Conservation (phyloP, 2,888 invertebrate species). For the Microctonus aethiopoides region DNA sequence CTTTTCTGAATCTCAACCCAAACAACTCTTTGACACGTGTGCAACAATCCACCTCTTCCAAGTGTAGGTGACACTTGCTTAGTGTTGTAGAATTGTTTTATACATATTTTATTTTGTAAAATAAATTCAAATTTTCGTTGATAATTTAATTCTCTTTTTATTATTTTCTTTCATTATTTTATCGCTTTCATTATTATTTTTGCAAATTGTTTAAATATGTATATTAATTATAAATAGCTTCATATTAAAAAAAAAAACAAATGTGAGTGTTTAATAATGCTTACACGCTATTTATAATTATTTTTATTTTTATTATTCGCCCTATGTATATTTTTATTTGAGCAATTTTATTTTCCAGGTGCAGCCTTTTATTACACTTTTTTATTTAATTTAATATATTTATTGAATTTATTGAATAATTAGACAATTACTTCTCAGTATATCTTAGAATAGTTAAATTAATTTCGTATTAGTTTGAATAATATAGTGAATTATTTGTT, state of each 20-base stretch:
- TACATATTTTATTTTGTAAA: constrained; percentile 25
- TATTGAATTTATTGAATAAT: not conserved
- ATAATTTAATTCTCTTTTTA: constrained; percentile 25
- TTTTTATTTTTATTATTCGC: constrained; percentile 25
- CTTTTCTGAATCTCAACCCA: constrained; percentile 97
- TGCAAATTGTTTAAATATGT: not conserved
- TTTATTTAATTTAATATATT: not conserved
- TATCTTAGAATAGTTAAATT: not conserved
- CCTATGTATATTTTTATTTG: constrained; percentile 5
- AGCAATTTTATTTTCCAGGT: not conserved
- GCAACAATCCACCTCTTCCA: constrained; percentile 81
- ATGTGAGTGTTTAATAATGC: not conserved
- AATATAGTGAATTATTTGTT: constrained; percentile 7
- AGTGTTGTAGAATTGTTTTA: constrained; percentile 39
- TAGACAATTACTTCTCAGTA: not conserved
- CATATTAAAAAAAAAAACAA: too few relatives aligned
- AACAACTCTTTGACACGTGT: constrained; percentile 88
- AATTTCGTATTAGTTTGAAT: not conserved
- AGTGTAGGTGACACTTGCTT: constrained; percentile 80
- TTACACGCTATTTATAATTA: not conserved
- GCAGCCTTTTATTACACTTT: not conserved
- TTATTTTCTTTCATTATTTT: not conserved
- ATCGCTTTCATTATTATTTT: not conserved
- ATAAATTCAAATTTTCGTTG: too few relatives aligned
- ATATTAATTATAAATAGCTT: not conserved